Evolutionary conservation across 2,113 vertebrate species (phyloP), one percentile per base, ranked within the genome.

Genomic region (Proterorhinus semilunaris): DNA sequence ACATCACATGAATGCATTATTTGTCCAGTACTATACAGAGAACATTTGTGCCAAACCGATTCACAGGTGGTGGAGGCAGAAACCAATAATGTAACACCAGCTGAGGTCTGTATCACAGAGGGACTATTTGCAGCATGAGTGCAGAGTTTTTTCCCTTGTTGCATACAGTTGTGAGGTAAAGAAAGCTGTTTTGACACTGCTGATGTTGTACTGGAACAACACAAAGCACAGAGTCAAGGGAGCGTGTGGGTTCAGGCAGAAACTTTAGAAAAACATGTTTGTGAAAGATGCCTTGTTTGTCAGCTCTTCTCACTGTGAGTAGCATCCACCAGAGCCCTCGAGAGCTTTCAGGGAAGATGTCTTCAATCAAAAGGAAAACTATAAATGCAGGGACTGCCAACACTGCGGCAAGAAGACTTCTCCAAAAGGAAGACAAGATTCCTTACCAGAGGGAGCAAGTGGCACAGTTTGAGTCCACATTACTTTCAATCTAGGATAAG

Each of bases 211-310:
- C 62, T 48, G 12, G 53, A 71, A 64, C 54, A 76, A 68, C 68
- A 74, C 49, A 72, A 77, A 83, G 65, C 65, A 62, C 44, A 68
- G 80, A 82, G 65, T 81, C 76, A 75, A 66, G 68, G 70, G 66
- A 78, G 54, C 75, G 76, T 72, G 76, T 50, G 79, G 70, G 74
- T 77, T 74, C 68, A 79, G 67, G 49, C 43, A 55, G 47, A 9
- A 48, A 58, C 59, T 66, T 82, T 63, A 74, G 67, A 54, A 36
- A 69, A 82, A 75, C 36, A 54, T 49, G 11, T 62, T 78, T 72
- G 45, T 72, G 65, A 74, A 57, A 46, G n/a, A 66, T 75, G 55
- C 13, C 13, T 62, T 78, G 71, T 82, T 78, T 73, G 67, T 71
- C 59, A 68, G 49, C 7, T 68, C 59, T 54, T 74, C 44, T 61